phyloP scores from a whole-genome alignment of 2,888 invertebrate genomes.

The Dynastes maya region DNA sequence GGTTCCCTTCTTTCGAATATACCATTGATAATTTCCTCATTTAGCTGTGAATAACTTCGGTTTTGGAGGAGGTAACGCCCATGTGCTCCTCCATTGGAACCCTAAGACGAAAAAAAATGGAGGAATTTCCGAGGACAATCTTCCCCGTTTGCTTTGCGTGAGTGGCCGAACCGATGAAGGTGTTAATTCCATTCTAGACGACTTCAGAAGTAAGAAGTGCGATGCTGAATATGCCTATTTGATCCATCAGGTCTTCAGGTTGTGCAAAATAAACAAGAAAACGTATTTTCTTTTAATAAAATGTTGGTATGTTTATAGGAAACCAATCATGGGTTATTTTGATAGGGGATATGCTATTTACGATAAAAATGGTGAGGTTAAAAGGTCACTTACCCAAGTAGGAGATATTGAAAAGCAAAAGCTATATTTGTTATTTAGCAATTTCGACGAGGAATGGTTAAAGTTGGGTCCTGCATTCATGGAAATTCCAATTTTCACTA shows the following conservation, averaged over 20 bases:
- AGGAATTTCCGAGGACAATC: slow-evolving; percentile 76
- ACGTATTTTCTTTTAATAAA: neutral
- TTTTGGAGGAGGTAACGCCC: slow-evolving; percentile 91
- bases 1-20: neutral
- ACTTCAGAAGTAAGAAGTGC: slow-evolving; percentile 72
- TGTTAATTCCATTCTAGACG: slow-evolving; percentile 77
- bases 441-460: slow-evolving; percentile 24
- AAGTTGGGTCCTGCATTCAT: slow-evolving; percentile 20
- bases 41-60: slow-evolving; percentile 87
- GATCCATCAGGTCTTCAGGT: slow-evolving; percentile 57
- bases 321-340: neutral
- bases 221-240: slow-evolving; percentile 62
- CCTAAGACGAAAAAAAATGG: slow-evolving; percentile 75
- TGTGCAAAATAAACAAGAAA: neutral
- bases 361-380: slow-evolving; percentile 4
- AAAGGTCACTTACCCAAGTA: neutral
- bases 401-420: slow-evolving; percentile 1
- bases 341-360: slow-evolving; percentile 26
- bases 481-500: slow-evolving; percentile 41
- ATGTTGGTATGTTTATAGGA: neutral
- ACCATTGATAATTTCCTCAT: neutral
- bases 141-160: slow-evolving; percentile 81
- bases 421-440: slow-evolving; percentile 28
- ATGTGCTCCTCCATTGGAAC: slow-evolving; percentile 77
- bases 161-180: slow-evolving; percentile 87